Evolutionary conservation across 2,797 vertebrate species (phyloP).

Genomic region (Astyanax mexicanus): DNA sequence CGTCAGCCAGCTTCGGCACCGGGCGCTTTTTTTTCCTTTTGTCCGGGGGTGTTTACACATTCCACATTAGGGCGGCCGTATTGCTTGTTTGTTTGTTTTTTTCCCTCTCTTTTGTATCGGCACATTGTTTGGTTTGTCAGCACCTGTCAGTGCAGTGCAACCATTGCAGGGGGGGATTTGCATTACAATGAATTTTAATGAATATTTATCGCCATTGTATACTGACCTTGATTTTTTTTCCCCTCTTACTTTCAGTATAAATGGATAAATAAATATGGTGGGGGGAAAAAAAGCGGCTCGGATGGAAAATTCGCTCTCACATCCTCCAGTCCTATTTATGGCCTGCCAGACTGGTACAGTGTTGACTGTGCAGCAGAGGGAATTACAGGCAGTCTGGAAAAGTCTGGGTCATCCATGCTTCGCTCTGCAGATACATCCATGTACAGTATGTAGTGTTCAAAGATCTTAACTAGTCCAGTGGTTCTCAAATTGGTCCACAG

Average conservation of each 20-base stretch:
- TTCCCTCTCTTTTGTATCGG: conserved; percentile 27
- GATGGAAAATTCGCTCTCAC: conserved; percentile 56
- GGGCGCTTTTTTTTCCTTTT: conserved; percentile 17
- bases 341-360: neutral
- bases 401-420: neutral
- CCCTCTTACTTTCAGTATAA: conserved; percentile 67
- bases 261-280: conserved; percentile 76
- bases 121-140: conserved; percentile 69
- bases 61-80: conserved; percentile 39
- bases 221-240: conserved; percentile 79
- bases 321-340: conserved; percentile 59
- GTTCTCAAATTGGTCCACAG: too few species aligned
- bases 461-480: too few species aligned
- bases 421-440: neutral
- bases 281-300: conserved; percentile 41
- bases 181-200: conserved; percentile 83
- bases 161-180: conserved; percentile 72
- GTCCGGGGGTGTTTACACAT: conserved; percentile 42
- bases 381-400: neutral
- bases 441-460: neutral
- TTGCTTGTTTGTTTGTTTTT: conserved; percentile 26
- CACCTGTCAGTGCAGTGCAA: conserved; percentile 72
- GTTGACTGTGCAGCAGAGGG: conserved; percentile 1
- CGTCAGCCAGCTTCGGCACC: neutral
- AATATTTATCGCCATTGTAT: conserved; percentile 67